Evolutionary conservation across 2,797 vertebrate genomes (phyloP).

Genomic region (Enteromius unitaeniatus): DNA sequence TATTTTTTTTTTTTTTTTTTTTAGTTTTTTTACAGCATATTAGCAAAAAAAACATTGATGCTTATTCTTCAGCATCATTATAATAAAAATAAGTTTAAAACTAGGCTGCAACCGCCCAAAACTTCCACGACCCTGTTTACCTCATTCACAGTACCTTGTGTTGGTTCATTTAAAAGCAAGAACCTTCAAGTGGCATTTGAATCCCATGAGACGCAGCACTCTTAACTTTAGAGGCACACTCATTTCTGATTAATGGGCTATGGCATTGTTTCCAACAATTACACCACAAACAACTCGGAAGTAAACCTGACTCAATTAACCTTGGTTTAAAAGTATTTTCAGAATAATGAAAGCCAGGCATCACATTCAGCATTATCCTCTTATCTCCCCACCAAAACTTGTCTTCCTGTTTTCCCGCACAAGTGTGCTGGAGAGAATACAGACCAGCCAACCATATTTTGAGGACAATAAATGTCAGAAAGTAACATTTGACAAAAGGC

Average conservation of each 20-base stretch:
- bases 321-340: neutral
- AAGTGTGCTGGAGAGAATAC: neutral
- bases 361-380: neutral
- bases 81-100: no score
- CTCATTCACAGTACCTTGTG: neutral
- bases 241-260: constrained; percentile 21
- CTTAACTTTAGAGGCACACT: neutral
- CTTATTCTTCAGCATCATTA: no score
- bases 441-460: neutral
- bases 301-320: constrained; percentile 24
- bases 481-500: neutral
- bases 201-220: neutral
- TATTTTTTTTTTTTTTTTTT: no score
- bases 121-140: neutral
- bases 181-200: constrained; percentile 3
- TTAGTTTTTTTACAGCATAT: no score
- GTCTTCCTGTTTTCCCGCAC: neutral
- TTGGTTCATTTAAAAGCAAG: neutral
- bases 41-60: no score
- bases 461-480: neutral
- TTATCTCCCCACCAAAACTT: neutral
- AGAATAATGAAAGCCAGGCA: neutral
- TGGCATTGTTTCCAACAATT: constrained; percentile 5
- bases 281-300: constrained; percentile 18
- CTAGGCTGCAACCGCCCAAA: neutral